Conservation (phyloP, 2,797 vertebrate species). For the Semotilus atromaculatus region DNA sequence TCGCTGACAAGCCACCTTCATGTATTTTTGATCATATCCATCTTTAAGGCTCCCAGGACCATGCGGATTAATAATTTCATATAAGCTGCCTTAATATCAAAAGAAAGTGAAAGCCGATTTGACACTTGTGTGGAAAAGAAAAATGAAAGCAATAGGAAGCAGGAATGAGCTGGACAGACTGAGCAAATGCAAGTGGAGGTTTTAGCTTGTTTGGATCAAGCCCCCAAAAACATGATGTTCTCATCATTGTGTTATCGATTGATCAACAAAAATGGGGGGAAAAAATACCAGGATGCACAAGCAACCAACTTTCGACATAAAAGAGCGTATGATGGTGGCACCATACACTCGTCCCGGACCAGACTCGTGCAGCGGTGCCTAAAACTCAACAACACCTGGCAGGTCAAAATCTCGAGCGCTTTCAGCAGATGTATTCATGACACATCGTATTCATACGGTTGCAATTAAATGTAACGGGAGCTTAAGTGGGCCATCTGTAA, state of each 20-base stretch:
- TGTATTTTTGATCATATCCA: constrained; percentile 38
- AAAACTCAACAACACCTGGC: constrained; percentile 43
- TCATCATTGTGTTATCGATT: constrained; percentile 39
- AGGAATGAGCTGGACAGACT: not conserved
- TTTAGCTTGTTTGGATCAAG: constrained; percentile 1
- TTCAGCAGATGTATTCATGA: constrained; percentile 56
- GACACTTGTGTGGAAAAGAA: constrained; percentile 20
- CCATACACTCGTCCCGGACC: not conserved
- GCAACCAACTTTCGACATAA: not conserved
- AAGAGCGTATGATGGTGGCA: constrained; percentile 20
- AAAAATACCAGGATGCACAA: constrained; percentile 4
- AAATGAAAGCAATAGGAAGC: not conserved
- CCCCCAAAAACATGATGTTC: constrained; percentile 28
- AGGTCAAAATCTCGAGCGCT: constrained; percentile 14
- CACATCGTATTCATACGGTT: constrained; percentile 59
- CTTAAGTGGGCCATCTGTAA: constrained; percentile 60
- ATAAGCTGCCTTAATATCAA: constrained; percentile 38
- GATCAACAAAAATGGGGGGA: constrained; percentile 14
- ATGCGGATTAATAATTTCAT: constrained; percentile 8
- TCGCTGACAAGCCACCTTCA: constrained; percentile 7
- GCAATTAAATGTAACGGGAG: constrained; percentile 62
- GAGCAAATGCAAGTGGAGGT: constrained; percentile 17
- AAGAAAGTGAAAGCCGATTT: constrained; percentile 33
- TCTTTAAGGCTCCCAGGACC: constrained; percentile 27
- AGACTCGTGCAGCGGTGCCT: not conserved